Conservation (phyloP, 2,888 invertebrate genomes). For the Germaria angustata region DNA sequence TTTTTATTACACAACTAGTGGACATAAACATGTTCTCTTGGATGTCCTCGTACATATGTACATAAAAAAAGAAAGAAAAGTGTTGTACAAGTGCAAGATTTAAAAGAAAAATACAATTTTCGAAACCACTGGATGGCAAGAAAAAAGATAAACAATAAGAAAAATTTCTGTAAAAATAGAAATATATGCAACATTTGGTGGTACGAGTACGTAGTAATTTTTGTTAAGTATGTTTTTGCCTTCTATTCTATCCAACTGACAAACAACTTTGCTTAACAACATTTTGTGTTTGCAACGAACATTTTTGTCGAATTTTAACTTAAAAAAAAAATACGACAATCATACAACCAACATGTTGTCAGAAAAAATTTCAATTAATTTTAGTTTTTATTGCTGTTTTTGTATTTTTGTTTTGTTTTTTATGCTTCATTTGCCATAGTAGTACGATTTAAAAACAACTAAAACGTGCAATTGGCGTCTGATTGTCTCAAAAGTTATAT, state of each 20-base stretch:
- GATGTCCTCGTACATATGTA: no score
- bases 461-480: conserved; percentile 67
- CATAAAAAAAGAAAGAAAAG: neutral
- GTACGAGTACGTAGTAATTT: neutral
- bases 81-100: neutral
- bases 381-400: no score
- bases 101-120: neutral
- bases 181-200: conserved; percentile 41
- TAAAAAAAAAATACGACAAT: neutral
- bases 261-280: conserved; percentile 50
- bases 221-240: neutral
- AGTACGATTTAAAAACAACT: conserved; percentile 54
- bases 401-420: no score
- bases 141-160: neutral
- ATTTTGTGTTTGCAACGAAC: conserved; percentile 49
- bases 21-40: conserved; percentile 7
- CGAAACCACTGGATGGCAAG: neutral
- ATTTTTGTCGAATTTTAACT: conserved; percentile 31
- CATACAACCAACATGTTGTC: conserved; percentile 27
- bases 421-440: conserved; percentile 13
- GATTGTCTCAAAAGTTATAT: conserved; percentile 66
- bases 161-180: neutral
- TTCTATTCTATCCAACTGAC: conserved; percentile 29
- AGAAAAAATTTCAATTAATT: conserved; percentile 60
- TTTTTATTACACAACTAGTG: conserved; percentile 46